Evolutionary conservation across 2,888 invertebrate genomes (phyloP), one percentile per base, ranked within the genome.

Genomic region (Tricholauxania praeusta): DNA sequence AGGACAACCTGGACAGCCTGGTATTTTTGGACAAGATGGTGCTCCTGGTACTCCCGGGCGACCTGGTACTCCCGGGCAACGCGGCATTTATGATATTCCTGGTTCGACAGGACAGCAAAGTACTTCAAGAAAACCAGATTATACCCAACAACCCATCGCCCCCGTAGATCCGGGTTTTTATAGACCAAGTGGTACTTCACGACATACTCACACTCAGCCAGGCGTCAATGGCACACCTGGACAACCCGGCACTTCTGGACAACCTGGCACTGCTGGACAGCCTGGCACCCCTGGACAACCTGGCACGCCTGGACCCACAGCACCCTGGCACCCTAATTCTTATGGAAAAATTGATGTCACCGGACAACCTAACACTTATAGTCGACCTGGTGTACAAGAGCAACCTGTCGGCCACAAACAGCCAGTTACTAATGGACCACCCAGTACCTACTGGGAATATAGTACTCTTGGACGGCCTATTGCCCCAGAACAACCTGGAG

Each of bases 221-320:
- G 28, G 28, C 4, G 3, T 3, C 28, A 28, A 28, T 3, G 28
- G 28, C 28, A 28, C 28, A 3, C 28, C 28, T 28, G 28, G 28
- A 28, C 28, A 28, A 28, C 28, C 28, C 4, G 28, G 28, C 3
- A 28, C 28, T 4, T 47, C 60, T 28, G 28, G 28, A 28, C 28
- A 28, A 28, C 28, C 28, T 28, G 28, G 28, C 2, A 28, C 28
- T 4, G 4, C 2, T 28, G 28, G 28, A 28, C 28, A 28, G 4
- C 4, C 28, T 4, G 28, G 28, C 3, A 22, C 22, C 22, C 22
- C 22, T 22, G 22, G 22, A 22, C 22, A 22, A 28, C 28, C 28
- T 4, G 76, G 76, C 3, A 72, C 74, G 28, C 70, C 62, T 1
- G 28, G 28, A 28, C n/a, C n/a, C n/a, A n/a, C n/a, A n/a, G n/a